Evolutionary conservation across 2,113 vertebrate genomes (phyloP), one percentile per base, ranked within the genome.

Genomic region (Lagopus muta): DNA sequence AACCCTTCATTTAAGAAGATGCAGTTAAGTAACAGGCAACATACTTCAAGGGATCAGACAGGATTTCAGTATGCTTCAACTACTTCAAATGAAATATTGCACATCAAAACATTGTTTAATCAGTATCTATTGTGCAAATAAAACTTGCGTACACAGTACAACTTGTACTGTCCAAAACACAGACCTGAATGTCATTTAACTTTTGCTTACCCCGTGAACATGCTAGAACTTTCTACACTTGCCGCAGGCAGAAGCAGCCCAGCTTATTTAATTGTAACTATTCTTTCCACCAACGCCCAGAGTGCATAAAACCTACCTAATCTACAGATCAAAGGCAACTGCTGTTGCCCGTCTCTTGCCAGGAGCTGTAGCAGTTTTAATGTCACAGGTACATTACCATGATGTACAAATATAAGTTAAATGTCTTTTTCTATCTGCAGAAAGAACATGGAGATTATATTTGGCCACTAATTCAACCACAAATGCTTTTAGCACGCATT

Each of bases 71-170:
- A 47, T 17, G 16, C 42, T 85, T 70, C n/a, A 77, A 65, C 45
- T 61, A 72, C 32, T 86, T 91, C 67, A 79, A 48, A 72, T 36
- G 1, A 80, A 77, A 71, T 34, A 67, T 11, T 6, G 74, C 25
- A 64, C 32, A 72, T 83, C 15, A 74, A 82, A 75, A 81, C 4
- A 70, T 34, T 84, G 69, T 78, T 93, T 89, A 85, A 90, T 86
- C 70, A 94, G 50, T 78, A 72, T 65, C 72, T 90, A 42, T 17
- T 84, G 52, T 70, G 60, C 40, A 96, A 93, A 94, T 78, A 90
- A 77, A 92, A 64, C 30, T 72, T 88, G 65, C 40, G 65, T 78
- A 92, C 72, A 88, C 61, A 54, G 73, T 65, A 93, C 72, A 91
- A 77, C n/a, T 28, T 74, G 75, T 81, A 74, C 85, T 57, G 52